Conservation (phyloP, 2,888 invertebrate genomes). For the Drosophila paracracens region DNA sequence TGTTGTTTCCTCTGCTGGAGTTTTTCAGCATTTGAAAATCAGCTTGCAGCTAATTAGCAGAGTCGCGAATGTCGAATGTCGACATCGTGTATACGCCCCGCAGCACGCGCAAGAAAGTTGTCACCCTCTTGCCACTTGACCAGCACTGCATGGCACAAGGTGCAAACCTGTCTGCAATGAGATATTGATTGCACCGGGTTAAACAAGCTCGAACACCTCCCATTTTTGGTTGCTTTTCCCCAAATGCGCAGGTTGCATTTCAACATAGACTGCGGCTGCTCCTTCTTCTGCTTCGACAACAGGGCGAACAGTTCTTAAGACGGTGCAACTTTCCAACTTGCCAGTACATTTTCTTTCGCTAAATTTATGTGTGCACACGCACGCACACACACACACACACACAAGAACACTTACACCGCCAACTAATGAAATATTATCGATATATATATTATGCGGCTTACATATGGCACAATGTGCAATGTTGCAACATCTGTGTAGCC, state of each 20-base stretch:
- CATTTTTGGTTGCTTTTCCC: constrained; percentile 13
- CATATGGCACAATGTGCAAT: constrained; percentile 61
- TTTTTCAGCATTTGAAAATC: constrained; percentile 55
- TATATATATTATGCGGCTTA: constrained; percentile 75
- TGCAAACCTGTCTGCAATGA: constrained; percentile 56
- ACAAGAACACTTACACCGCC: constrained; percentile 22
- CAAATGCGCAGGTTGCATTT: constrained; percentile 67
- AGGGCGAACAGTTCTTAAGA: constrained; percentile 26
- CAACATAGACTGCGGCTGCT: constrained; percentile 37
- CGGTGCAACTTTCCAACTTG: constrained; percentile 67
- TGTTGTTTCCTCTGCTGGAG: background rate
- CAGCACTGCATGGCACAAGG: constrained; percentile 11
- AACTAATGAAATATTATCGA: constrained; percentile 78
- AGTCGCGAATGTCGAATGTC: constrained; percentile 69
- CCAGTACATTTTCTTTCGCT: constrained; percentile 72
- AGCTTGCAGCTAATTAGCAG: constrained; percentile 76
- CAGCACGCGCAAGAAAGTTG: constrained; percentile 67
- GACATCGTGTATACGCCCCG: constrained; percentile 70
- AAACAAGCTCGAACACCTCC: constrained; percentile 8
- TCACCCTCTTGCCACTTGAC: constrained; percentile 42
- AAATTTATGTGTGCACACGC: constrained; percentile 67
- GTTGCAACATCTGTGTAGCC: constrained; percentile 50
- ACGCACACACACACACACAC: background rate
- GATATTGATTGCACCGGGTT: constrained; percentile 43
- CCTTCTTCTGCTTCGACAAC: background rate